Conservation (phyloP, 2,888 invertebrate species). For the Eilema sororculum region DNA sequence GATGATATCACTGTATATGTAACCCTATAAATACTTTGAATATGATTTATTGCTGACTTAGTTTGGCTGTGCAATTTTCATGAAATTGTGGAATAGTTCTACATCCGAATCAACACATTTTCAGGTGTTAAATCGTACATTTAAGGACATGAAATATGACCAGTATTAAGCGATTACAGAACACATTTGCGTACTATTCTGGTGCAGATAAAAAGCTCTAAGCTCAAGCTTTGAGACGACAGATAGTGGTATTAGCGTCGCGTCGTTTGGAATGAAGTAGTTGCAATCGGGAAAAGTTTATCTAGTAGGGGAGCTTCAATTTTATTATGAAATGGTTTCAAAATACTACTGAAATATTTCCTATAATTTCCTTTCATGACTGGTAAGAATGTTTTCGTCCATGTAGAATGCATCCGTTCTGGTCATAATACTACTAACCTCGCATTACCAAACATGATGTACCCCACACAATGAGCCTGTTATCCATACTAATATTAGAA, state of each 20-base stretch:
- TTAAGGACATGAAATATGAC: neutral
- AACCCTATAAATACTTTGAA: too few relatives aligned
- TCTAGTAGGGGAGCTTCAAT: neutral
- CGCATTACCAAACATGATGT: too few relatives aligned
- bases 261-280: constrained; percentile 15
- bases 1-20: too few relatives aligned
- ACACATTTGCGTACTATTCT: constrained; percentile 18
- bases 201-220: constrained; percentile 31
- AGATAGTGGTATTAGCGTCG: constrained; percentile 41
- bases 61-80: too few relatives aligned
- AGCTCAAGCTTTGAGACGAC: constrained; percentile 38
- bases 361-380: too few relatives aligned
- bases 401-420: too few relatives aligned
- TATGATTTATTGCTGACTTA: too few relatives aligned
- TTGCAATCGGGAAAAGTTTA: neutral
- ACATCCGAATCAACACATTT: neutral
- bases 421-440: too few relatives aligned
- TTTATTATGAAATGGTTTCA: neutral
- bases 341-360: neutral
- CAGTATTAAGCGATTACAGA: constrained; percentile 9
- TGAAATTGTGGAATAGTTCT: neutral
- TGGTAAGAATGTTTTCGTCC: too few relatives aligned
- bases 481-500: too few relatives aligned
- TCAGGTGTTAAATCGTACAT: neutral
- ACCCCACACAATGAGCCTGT: too few relatives aligned